Evolutionary conservation across 2,888 invertebrate species (phyloP).

Genomic region (Drosophila neotestacea): DNA sequence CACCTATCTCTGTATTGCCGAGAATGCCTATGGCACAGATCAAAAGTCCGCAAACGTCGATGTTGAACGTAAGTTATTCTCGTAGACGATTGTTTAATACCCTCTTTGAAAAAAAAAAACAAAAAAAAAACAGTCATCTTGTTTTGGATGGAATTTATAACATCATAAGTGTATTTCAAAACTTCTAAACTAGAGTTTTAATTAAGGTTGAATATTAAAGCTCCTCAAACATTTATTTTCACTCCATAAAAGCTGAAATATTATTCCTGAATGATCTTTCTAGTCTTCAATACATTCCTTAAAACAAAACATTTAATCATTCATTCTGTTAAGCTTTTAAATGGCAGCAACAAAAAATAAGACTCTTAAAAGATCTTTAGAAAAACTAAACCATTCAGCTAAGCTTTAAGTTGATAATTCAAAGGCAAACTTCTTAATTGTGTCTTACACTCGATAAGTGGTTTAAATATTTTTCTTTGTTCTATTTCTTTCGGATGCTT

Average conservation of each 20-base stretch:
- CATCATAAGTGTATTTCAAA: not conserved
- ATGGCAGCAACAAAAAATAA: no score
- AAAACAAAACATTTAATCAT: no score
- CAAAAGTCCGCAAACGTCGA: constrained; percentile 91
- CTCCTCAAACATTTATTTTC: no score
- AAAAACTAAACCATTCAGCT: not conserved
- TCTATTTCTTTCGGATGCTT: constrained; percentile 50
- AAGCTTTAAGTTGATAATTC: not conserved
- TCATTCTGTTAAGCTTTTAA: no score
- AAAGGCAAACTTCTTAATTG: not conserved
- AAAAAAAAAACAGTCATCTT: not conserved
- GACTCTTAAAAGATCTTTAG: not conserved
- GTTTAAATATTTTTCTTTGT: constrained; percentile 33
- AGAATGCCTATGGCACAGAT: constrained; percentile 87
- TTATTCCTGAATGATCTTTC: no score
- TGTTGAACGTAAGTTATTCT: constrained; percentile 90
- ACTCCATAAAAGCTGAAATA: no score
- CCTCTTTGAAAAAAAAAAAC: not conserved
- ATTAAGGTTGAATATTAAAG: no score
- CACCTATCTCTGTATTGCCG: constrained; percentile 92
- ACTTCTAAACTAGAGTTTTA: no score
- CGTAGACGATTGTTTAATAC: not conserved
- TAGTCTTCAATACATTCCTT: no score
- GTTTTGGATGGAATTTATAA: no score
- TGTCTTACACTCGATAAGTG: not conserved